Evolutionary conservation across 2,888 invertebrate genomes (phyloP), one percentile per base, ranked within the genome.

Genomic region (Epinotia brunnichana): DNA sequence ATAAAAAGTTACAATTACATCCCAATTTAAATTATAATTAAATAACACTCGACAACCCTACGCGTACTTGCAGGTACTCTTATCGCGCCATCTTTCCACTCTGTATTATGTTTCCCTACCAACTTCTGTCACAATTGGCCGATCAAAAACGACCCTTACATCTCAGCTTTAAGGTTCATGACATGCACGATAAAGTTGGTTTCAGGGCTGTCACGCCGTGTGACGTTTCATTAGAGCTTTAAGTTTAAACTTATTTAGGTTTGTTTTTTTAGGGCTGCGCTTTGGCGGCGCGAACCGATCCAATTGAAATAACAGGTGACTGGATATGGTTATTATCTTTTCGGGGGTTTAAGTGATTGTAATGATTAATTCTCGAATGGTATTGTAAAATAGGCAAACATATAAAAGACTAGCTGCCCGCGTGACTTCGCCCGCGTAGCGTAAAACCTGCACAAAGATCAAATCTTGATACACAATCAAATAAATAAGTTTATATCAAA

Each of bases 201-300:
- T 19, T 44, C 21, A 76, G 72, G 69, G 74, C 21, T 69, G 63
- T 66, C 61, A 66, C 76, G 79, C 87, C 75, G 80, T 81, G 81
- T 87, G 88, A 88, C 87, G 84, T 88, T 89, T 88, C 87, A 90
- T 90, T 88, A 89, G 82, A 85, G 84, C 80, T 82, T 80, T 73
- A 77, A 86, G 89, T 90, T 90, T 90, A 90, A n/a, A 89, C 88
- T 90, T 90, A 90, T 89, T 87, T 85, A 85, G 83, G 82, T 79
- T 76, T 75, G 77, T 77, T 76, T 77, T 77, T 77, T 79, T 35
- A 9, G 75, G 76, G 51, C 5, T 54, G 62, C 21, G 53, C 59
- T 53, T 71, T 71, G 59, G 66, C 44, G 24, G 39, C 13, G 59
- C 15, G 54, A 24, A 44, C 60, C 19, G 60, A 61, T 67, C 71